Evolutionary conservation across 2,888 invertebrate genomes (phyloP), one percentile per base, ranked within the genome.

Genomic region (Eupithecia subfuscata): DNA sequence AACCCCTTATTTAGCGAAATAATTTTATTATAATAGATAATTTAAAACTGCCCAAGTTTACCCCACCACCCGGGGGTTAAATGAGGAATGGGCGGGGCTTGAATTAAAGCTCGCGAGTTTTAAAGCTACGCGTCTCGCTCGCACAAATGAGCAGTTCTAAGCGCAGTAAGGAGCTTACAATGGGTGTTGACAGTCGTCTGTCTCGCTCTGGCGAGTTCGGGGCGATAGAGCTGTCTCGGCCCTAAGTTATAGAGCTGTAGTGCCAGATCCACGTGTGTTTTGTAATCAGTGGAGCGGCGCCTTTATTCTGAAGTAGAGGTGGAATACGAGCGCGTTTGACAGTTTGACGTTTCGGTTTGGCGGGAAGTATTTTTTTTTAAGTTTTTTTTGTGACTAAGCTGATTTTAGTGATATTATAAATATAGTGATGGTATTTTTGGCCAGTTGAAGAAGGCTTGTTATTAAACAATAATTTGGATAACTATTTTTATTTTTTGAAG

Each of bases 21-120:
- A 92, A 94, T 94, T 94, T 94, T 94, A 94, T 94, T 93, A 93
- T 93, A 94, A 94, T 93, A 92, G 94, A 94, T 94, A 94, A 94
- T 93, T 95, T 94, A 92, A 94, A 94, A 94, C 93, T 93, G 93
- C 87, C 93, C 91, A 91, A 92, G 89, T 91, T 90, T 88, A 86
- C 93, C 93, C 94, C 93, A 91, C 93, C 89, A 91, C 87, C 83
- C 82, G 83, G 87, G 88, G 88, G 88, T 88, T 89, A 91, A 92
- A 91, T 91, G 91, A 90, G 90, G 88, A 86, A 88, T 89, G 91
- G 94, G 94, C 91, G 95, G 89, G 84, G 91, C 91, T 78, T 81
- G 82, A 86, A 87, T 89, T 88, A 89, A 90, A 89, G 87, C 87
- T 86, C 86, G 85, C 87, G 84, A 87, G 88, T 86, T 87, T n/a